Conservation (phyloP, 2,797 vertebrate genomes). For the Leptodactylus fallax region DNA sequence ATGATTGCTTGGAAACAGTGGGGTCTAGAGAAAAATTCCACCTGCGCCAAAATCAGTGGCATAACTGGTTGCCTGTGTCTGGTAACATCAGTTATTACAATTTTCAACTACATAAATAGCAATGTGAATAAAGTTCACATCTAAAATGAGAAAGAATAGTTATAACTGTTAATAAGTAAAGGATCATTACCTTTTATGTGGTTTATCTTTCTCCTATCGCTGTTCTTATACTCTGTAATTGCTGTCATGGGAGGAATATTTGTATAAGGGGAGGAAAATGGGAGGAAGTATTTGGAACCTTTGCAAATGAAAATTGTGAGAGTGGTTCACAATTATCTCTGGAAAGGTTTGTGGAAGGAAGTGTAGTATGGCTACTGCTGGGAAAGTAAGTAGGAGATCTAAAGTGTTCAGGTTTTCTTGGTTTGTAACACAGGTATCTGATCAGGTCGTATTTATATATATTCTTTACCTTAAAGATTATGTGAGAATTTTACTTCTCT, state of each 20-base stretch:
- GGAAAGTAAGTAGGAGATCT: not conserved
- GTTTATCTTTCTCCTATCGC: too few species aligned
- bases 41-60: too few species aligned
- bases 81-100: too few species aligned
- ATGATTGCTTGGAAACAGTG: too few species aligned
- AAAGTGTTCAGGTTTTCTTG: not conserved
- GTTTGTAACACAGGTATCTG: not conserved
- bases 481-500: not conserved
- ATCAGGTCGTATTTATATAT: not conserved
- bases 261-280: not conserved
- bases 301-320: not conserved
- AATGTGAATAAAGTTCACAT: too few species aligned
- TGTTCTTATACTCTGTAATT: not conserved
- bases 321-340: not conserved
- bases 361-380: conserved; percentile 17
- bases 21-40: too few species aligned
- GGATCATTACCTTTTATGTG: too few species aligned
- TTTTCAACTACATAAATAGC: too few species aligned
- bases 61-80: too few species aligned
- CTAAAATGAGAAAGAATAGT: too few species aligned
- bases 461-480: not conserved
- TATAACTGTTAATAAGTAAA: too few species aligned
- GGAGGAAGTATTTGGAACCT: not conserved
- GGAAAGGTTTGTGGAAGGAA: not conserved
- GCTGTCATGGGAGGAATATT: too few species aligned